Percentiles rank a stretch among this genome's conserved stretches.
Conservation (phyloP, 35 echinoderm and acorn worm species). For the Amphiura filiformis region DNA sequence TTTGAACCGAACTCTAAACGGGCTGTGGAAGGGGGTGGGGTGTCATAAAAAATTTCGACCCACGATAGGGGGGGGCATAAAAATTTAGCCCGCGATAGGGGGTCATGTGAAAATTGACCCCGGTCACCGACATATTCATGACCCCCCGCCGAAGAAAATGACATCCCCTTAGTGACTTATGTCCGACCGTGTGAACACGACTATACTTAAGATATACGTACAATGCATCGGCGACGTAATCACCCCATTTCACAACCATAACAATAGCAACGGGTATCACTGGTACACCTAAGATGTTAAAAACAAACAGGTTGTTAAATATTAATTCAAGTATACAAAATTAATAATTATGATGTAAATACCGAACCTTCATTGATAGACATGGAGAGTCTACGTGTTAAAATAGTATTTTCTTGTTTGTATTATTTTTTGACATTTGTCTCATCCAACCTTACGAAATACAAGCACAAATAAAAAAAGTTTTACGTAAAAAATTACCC, state of each 20-base stretch:
- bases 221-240: background rate
- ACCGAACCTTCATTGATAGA: background rate
- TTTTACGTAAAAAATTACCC: no score
- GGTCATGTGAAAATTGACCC: no score
- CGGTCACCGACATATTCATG: no score
- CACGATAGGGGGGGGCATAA: no score
- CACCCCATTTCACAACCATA: background rate
- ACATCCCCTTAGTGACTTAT: no score
- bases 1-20: no score
- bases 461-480: background rate
- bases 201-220: no score
- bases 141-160: no score
- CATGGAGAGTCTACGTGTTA: background rate
- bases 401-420: background rate
- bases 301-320: background rate
- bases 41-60: no score
- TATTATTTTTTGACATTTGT: background rate
- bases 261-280: background rate
- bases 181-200: no score
- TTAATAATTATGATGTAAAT: background rate
- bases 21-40: no score
- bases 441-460: background rate
- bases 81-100: no score
- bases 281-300: background rate
- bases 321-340: background rate